phyloP scores from a whole-genome alignment of 1,140 invertebrate genomes.

The Oryctes rhinoceros region DNA sequence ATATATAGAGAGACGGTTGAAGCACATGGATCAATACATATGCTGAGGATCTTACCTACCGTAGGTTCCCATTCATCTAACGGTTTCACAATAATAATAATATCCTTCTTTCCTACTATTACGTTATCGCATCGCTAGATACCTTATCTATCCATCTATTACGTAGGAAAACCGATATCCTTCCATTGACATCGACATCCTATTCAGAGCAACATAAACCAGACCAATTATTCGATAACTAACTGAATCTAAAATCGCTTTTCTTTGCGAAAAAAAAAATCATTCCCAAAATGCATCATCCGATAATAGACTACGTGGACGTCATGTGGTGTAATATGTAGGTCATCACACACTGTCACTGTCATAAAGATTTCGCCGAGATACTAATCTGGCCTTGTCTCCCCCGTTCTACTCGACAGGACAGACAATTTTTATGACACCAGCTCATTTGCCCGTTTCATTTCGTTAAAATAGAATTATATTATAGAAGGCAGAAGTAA shows the following conservation, averaged over 20 bases:
- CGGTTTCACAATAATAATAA: conserved; percentile 31
- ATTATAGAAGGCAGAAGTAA: no score
- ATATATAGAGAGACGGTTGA: conserved; percentile 48
- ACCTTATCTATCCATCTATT: conserved; percentile 39
- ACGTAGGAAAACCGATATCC: neutral
- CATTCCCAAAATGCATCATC: no score
- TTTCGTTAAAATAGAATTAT: neutral
- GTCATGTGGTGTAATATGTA: conserved; percentile 18
- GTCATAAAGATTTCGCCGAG: neutral
- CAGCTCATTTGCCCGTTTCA: neutral
- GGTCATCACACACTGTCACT: neutral
- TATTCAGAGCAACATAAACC: neutral
- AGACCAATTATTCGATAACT: neutral
- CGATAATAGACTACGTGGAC: neutral
- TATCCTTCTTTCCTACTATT: conserved; percentile 31
- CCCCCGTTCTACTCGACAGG: neutral
- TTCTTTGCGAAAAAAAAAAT: no score
- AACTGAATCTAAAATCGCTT: no score
- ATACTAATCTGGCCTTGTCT: neutral
- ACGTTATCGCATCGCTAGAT: conserved; percentile 16
- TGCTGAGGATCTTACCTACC: conserved; percentile 51
- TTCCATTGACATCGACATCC: neutral
- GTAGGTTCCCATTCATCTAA: conserved; percentile 41
- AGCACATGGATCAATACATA: conserved; percentile 51
- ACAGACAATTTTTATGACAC: neutral